phyloP scores from a whole-genome alignment of 2,888 invertebrate species.

The Acholoe squamosa region DNA sequence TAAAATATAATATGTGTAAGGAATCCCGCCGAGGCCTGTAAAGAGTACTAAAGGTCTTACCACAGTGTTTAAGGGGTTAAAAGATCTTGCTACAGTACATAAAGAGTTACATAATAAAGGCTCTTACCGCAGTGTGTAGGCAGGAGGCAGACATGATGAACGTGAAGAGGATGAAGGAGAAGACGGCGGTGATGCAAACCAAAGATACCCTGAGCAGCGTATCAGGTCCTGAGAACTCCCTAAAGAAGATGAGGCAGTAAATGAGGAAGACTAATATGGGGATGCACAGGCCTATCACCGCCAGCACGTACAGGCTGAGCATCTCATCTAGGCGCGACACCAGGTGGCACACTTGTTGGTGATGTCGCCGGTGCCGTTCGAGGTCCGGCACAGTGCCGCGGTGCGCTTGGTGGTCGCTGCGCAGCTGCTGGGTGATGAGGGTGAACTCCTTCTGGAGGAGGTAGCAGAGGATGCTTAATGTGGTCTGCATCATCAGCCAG shows the following conservation, averaged over 20 bases:
- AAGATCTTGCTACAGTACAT: too few species aligned
- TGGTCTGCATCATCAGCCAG: conserved; percentile 58
- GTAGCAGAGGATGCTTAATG: conserved; percentile 53
- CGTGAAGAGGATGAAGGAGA: conserved; percentile 59
- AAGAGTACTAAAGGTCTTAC: too few species aligned
- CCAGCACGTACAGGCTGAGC: conserved; percentile 59
- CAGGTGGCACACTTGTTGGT: conserved; percentile 56
- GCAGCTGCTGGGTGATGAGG: conserved; percentile 52
- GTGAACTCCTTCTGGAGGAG: conserved; percentile 58
- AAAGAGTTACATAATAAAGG: not conserved
- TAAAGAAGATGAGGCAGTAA: conserved; percentile 57
- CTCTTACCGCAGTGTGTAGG: conserved; percentile 52
- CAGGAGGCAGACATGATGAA: conserved; percentile 59
- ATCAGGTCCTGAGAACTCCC: conserved; percentile 45
- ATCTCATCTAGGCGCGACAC: conserved; percentile 55
- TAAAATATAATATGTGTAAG: too few species aligned
- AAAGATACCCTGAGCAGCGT: conserved; percentile 58
- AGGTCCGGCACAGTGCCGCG: conserved; percentile 49
- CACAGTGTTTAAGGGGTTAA: too few species aligned
- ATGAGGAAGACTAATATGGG: conserved; percentile 55
- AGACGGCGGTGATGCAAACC: conserved; percentile 46
- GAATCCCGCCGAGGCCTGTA: too few species aligned
- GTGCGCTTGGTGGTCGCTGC: conserved; percentile 44
- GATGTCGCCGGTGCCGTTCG: conserved; percentile 48
- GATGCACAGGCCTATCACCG: conserved; percentile 44